A percentile compares a stretch with the other conserved stretches of the same genome.
These are phyloP conservation scores for Nycteola revayana DNA, from an alignment of 2,888 invertebrate species.

Conservation along the genomic window DNA sequence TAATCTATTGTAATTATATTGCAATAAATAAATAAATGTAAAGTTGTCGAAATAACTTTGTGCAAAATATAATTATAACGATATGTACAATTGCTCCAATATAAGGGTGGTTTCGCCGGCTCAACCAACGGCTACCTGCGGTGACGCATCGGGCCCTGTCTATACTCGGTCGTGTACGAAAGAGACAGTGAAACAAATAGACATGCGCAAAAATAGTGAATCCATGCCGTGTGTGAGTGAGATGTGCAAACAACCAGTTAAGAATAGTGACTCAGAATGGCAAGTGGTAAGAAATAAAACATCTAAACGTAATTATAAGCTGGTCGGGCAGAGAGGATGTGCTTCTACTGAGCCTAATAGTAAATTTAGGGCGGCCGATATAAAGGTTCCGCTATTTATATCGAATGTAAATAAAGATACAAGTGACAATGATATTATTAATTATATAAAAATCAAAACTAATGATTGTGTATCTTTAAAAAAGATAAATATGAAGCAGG, in stretches of 20 bases:
- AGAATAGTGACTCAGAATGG: conserved; percentile 1
- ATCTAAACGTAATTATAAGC: conserved; percentile 1
- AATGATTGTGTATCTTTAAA: neutral
- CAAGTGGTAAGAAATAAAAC: neutral
- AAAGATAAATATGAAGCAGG: neutral
- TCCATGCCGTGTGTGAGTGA: neutral
- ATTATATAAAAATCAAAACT: neutral
- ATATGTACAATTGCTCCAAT: too few species aligned
- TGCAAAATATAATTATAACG: too few species aligned
- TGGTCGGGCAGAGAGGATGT: conserved; percentile 2
- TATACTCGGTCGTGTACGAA: neutral
- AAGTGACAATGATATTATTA: neutral
- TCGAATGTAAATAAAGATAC: conserved; percentile 2
- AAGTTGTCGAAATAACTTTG: too few species aligned
- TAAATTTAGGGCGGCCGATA: neutral
- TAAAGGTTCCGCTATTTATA: too few species aligned
- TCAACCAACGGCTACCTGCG: neutral
- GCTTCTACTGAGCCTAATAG: conserved; percentile 1
- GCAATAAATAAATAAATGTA: too few species aligned
- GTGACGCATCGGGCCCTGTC: neutral
- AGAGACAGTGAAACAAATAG: too few species aligned
- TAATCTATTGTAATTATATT: too few species aligned
- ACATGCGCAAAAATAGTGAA: neutral
- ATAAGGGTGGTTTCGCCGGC: neutral
- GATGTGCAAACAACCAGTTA: neutral